A percentile compares a stretch with the other conserved stretches of the same genome.
Evolutionary conservation across 1,140 invertebrate genomes (phyloP).

Genomic region (Hermetia illucens): DNA sequence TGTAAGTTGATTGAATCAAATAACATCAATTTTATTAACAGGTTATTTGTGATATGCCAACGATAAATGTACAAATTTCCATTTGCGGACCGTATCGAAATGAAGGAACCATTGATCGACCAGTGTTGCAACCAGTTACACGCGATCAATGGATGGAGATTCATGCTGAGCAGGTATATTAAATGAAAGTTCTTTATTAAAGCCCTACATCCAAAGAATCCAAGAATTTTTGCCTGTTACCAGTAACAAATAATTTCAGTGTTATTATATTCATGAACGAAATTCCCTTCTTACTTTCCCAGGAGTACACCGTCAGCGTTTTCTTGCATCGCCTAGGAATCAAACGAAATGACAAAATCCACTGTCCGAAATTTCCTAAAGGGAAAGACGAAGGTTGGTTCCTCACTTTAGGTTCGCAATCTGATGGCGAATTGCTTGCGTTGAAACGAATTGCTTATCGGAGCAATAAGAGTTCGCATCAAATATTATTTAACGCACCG

Average conservation of each 20-base stretch:
- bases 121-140: conserved; percentile 24
- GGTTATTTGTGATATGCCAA: conserved; percentile 47
- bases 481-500: conserved; percentile 27
- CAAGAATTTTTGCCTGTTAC: too few species aligned
- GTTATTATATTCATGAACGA: conserved; percentile 5
- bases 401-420: conserved; percentile 62
- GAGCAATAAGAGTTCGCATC: conserved; percentile 30
- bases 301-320: conserved; percentile 57
- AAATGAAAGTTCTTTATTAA: background rate
- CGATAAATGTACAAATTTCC: conserved; percentile 38
- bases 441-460: conserved; percentile 55
- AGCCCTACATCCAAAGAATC: background rate
- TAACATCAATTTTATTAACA: conserved; percentile 15
- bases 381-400: conserved; percentile 95
- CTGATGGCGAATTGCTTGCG: conserved; percentile 64
- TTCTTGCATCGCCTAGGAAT: conserved; percentile 31
- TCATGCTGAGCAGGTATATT: conserved; percentile 41
- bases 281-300: conserved; percentile 10
- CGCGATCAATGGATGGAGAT: conserved; percentile 41
- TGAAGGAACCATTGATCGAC: conserved; percentile 32
- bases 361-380: conserved; percentile 77
- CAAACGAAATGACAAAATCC: conserved; percentile 34
- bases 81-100: conserved; percentile 39
- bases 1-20: background rate
- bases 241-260: too few species aligned